Conservation (phyloP, 2,113 vertebrate species). For the Perognathus longimembris region DNA sequence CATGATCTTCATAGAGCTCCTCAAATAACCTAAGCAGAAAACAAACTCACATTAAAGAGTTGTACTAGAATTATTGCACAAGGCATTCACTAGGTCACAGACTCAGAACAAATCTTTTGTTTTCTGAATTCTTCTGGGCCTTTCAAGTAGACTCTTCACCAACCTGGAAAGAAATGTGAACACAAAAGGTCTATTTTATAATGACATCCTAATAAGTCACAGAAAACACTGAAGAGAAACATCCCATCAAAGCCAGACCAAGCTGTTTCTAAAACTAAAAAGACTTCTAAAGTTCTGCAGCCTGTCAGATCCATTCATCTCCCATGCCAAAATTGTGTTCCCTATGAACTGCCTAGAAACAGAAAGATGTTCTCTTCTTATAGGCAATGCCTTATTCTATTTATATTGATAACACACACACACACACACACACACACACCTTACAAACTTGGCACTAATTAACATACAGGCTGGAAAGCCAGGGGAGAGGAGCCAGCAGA, state of each 20-base stretch:
- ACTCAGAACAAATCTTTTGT: background rate
- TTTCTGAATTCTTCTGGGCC: background rate
- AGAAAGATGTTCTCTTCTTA: background rate
- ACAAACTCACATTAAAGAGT: conserved; percentile 46
- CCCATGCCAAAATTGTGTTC: background rate
- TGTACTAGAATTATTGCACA: conserved; percentile 37
- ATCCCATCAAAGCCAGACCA: background rate
- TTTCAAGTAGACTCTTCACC: conserved; percentile 31
- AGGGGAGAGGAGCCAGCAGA: background rate
- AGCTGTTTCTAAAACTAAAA: background rate
- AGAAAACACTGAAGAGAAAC: conserved; percentile 26
- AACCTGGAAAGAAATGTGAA: conserved; percentile 20
- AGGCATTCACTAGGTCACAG: background rate
- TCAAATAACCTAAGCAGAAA: conserved; percentile 93
- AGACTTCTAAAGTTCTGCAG: background rate
- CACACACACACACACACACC: no score
- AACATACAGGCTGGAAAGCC: background rate
- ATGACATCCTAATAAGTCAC: background rate
- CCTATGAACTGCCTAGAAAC: background rate
- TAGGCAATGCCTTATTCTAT: background rate
- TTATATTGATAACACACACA: background rate
- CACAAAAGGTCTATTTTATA: conserved; percentile 3
- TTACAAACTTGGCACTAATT: background rate
- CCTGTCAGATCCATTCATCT: background rate
- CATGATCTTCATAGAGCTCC: conserved; percentile 98